Conservation (phyloP, 2,888 invertebrate species). For the Antheraea yamamai region DNA sequence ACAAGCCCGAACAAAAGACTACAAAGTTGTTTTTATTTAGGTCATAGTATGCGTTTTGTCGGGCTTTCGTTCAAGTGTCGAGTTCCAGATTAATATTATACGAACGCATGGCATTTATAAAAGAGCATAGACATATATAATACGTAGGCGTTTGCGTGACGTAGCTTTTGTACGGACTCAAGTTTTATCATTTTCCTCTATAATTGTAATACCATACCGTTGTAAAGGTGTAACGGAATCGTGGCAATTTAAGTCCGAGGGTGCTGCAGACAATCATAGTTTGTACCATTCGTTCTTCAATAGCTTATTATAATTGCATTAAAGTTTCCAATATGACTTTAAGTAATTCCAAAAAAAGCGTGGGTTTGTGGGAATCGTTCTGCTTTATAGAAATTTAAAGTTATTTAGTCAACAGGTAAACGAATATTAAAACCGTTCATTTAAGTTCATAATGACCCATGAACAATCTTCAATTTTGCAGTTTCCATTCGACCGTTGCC, state of each 20-base stretch:
- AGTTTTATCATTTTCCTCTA: slow-evolving; percentile 21
- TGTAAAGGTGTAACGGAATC: slow-evolving; percentile 22
- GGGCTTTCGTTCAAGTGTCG: slow-evolving; percentile 50
- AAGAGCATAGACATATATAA: background rate
- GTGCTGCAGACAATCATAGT: slow-evolving; percentile 13
- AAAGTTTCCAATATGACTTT: background rate
- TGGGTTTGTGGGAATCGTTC: background rate
- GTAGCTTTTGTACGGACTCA: slow-evolving; percentile 8
- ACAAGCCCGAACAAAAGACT: slow-evolving; percentile 62
- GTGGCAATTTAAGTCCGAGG: slow-evolving; percentile 14
- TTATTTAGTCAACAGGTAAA: background rate
- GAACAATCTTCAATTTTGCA: slow-evolving; percentile 74
- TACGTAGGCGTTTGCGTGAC: background rate
- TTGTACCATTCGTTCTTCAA: background rate
- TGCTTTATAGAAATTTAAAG: background rate
- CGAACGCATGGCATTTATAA: slow-evolving; percentile 34
- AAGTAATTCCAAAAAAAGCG: background rate
- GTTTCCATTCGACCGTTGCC: slow-evolving; percentile 58
- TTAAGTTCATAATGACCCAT: slow-evolving; percentile 76
- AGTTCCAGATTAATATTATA: slow-evolving; percentile 65
- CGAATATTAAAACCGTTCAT: slow-evolving; percentile 50
- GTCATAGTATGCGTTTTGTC: slow-evolving; percentile 51
- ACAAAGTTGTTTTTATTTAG: slow-evolving; percentile 61
- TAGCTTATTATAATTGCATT: background rate
- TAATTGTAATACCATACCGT: slow-evolving; percentile 16